A percentile compares a stretch with the other conserved stretches of the same genome.
Conservation (phyloP, 2,113 vertebrate species). For the Rhabdomys dilectus region DNA sequence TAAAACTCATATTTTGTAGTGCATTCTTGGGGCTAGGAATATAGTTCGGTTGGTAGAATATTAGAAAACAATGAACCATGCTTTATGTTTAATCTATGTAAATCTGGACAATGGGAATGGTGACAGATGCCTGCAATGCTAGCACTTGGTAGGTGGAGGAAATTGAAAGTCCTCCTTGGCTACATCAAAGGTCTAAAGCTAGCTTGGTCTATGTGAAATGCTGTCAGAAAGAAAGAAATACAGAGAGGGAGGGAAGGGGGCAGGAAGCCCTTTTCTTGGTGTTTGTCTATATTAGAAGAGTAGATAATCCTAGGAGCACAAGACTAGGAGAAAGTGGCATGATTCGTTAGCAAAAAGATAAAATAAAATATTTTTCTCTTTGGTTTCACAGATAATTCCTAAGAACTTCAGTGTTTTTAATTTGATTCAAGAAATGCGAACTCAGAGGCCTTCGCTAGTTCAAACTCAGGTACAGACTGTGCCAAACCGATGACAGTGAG, state of each 20-base stretch:
- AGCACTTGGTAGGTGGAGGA: not conserved
- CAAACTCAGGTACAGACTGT: conserved; percentile 93
- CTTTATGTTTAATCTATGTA: not conserved
- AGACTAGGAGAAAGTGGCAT: not conserved
- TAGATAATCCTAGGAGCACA: not conserved
- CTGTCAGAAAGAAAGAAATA: not conserved
- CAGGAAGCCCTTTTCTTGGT: not conserved
- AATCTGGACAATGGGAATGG: not conserved
- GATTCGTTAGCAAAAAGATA: conserved; percentile 37
- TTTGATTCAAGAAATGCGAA: conserved; percentile 96
- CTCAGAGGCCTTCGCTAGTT: conserved; percentile 95
- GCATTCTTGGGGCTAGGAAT: not conserved
- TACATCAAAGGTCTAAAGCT: not conserved
- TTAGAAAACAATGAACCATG: not conserved
- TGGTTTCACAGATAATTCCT: conserved; percentile 90
- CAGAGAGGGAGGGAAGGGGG: not conserved
- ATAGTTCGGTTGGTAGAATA: not conserved
- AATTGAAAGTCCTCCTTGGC: not conserved
- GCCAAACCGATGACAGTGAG: not conserved
- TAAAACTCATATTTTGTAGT: not conserved
- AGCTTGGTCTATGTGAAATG: not conserved
- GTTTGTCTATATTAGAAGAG: not conserved
- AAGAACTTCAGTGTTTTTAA: conserved; percentile 93
- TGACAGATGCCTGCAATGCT: not conserved
- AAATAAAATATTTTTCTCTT: conserved; percentile 35